A percentile compares a stretch with the other conserved stretches of the same genome.
These are phyloP conservation scores for Campoplex capitator DNA, from an alignment of 2,888 invertebrate genomes.

Conservation along the genomic window DNA sequence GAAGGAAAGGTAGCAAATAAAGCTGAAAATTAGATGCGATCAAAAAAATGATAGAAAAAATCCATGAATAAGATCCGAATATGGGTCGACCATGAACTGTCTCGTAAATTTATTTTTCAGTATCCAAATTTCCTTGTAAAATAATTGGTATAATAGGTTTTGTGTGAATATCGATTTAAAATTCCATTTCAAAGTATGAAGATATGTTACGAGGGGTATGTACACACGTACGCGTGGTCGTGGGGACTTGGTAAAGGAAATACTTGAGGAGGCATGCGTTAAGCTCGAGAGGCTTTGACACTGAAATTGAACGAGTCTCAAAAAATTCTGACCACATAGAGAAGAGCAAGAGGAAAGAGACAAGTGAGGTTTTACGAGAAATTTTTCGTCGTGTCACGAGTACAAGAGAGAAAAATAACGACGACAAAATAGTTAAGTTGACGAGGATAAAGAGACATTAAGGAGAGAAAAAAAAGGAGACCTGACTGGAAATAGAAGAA, in stretches of 20 bases:
- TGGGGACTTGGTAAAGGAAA: conserved; percentile 19
- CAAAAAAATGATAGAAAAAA: neutral
- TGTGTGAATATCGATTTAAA: conserved; percentile 36
- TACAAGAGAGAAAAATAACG: conserved; percentile 17
- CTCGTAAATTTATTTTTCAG: conserved; percentile 38
- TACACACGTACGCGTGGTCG: neutral
- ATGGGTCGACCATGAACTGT: neutral
- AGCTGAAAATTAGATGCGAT: neutral
- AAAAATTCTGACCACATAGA: conserved; percentile 33
- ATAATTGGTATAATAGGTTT: conserved; percentile 31
- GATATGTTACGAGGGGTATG: conserved; percentile 29
- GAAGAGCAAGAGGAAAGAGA: conserved; percentile 26
- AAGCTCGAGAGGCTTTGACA: conserved; percentile 36
- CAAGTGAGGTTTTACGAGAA: conserved; percentile 40
- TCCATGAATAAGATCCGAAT: neutral
- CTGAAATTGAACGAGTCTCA: conserved; percentile 41
- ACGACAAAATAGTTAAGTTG: neutral
- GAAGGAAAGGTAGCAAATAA: neutral
- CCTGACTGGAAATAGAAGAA: conserved; percentile 37
- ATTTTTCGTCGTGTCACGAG: conserved; percentile 17
- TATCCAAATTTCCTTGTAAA: conserved; percentile 19
- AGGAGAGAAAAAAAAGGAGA: conserved; percentile 9
- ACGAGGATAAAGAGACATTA: conserved; percentile 1
- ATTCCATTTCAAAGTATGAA: conserved; percentile 56
- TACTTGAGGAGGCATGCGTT: conserved; percentile 13